Conservation (phyloP, 2,113 vertebrate species). For the Platysteira castanea region DNA sequence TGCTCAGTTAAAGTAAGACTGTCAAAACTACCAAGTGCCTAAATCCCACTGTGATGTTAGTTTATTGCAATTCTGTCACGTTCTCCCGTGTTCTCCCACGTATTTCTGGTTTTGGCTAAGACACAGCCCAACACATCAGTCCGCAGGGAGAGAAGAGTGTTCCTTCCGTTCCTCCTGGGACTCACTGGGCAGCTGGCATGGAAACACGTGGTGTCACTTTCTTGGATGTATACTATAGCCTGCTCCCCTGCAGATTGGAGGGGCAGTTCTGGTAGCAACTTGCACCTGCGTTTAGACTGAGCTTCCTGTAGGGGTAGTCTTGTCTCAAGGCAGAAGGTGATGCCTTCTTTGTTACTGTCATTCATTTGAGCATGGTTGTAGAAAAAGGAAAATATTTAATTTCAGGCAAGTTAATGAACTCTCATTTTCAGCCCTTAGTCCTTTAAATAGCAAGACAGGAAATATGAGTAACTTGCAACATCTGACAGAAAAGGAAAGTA, state of each 20-base stretch:
- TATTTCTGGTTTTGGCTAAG: background rate
- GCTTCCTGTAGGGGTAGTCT: background rate
- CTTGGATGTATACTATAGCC: background rate
- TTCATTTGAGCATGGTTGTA: background rate
- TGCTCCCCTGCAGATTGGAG: background rate
- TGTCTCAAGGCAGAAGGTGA: background rate
- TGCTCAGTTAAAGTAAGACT: background rate
- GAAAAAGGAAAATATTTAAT: background rate
- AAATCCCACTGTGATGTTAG: background rate
- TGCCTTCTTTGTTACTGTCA: background rate
- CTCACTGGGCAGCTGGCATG: background rate
- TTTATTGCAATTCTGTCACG: background rate
- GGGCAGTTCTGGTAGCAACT: background rate
- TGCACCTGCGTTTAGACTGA: background rate
- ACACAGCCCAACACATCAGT: background rate
- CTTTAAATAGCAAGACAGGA: constrained; percentile 44
- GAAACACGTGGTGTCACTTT: background rate
- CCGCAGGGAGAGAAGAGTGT: background rate
- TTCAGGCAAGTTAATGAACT: constrained; percentile 15
- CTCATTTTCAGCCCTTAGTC: background rate
- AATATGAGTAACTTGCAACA: constrained; percentile 16
- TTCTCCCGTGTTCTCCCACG: background rate
- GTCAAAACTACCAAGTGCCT: background rate
- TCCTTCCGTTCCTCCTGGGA: background rate
- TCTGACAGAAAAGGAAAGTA: constrained; percentile 44